Base-by-base conservation (phyloP, 1,140 invertebrate genomes). In the Platorchestia sp. region DNA sequence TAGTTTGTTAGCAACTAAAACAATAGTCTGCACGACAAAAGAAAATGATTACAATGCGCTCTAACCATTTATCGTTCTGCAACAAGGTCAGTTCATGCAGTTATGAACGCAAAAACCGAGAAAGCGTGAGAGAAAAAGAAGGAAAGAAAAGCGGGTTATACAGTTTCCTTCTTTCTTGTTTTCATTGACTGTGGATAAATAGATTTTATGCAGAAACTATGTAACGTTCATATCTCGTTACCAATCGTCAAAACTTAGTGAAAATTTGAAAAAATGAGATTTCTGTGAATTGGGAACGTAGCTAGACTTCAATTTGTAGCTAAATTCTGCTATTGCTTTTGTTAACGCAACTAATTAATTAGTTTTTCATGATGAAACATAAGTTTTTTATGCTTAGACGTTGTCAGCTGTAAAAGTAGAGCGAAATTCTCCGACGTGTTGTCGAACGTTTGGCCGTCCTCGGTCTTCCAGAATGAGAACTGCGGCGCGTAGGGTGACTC, bases 1-100 rank as follows among this genome's bases (percentile, higher is more conserved):
- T 93, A 45, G 43, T 93, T 75, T 93, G 91, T 47, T 44, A 93
- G 40, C 91, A 47, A 47, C 43, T 40, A 93, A 47, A 93, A 93
- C 91, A 93, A 93, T 93, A 45, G 91, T 45, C 91, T 7, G 3
- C 45, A 22, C 40, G 44, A 93, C 91, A 93, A 93, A 93, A 45
- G 91, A 36, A 93, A 93, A 93, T 40, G 41, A 47, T 93, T 93
- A 47, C 91, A 93, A 93, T 45, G 91, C 43, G 10, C 47, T 93
- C 43, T 40, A 42, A 14, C 45, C 45, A 47, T 93, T 93, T 47
- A 93, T 93, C 45, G 41, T 16, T 93, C 44, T 1, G 40, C 41
- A 93, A 47, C 91, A 93, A 93, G 91, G 91, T 45, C 91, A 44
- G 7, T 44, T 89, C 87, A 89, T 43, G 87, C 87, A 89, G 41